A percentile compares a stretch with the other conserved stretches of the same genome.
phyloP scores from a whole-genome alignment of 2,797 vertebrate species.

The Squalus acanthias region DNA sequence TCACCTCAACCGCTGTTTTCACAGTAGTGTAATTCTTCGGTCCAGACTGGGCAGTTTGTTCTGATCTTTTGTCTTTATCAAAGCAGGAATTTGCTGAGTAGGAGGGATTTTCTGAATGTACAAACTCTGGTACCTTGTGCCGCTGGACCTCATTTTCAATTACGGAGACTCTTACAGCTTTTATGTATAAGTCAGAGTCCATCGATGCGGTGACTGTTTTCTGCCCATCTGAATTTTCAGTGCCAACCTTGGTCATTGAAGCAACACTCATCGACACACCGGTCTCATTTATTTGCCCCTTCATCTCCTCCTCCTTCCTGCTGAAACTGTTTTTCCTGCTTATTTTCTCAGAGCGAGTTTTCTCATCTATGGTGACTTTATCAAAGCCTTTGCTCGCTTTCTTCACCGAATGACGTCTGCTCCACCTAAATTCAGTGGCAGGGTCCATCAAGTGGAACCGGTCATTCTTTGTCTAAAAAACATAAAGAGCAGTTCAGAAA shows the following conservation, averaged over 20 bases:
- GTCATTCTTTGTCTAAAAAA: neutral
- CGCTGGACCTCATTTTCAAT: neutral
- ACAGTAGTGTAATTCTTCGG: neutral
- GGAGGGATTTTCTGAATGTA: neutral
- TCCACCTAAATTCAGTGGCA: neutral
- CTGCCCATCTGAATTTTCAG: neutral
- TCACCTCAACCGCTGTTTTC: neutral
- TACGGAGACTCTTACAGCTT: neutral
- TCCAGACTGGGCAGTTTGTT: neutral
- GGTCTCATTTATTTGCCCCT: neutral
- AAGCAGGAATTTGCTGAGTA: neutral
- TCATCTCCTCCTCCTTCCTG: neutral
- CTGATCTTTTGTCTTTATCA: neutral
- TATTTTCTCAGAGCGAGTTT: neutral
- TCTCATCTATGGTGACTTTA: neutral
- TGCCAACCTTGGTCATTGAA: neutral
- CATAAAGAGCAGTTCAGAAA: neutral
- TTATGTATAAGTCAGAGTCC: neutral
- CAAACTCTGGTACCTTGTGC: neutral
- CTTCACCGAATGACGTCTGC: neutral
- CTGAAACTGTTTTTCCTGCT: neutral
- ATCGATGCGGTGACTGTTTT: too few relatives aligned
- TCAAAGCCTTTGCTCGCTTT: neutral
- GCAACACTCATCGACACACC: neutral
- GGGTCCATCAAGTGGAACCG: neutral